Base-by-base conservation (phyloP, 2,113 vertebrate genomes). In the Heteronetta atricapilla region DNA sequence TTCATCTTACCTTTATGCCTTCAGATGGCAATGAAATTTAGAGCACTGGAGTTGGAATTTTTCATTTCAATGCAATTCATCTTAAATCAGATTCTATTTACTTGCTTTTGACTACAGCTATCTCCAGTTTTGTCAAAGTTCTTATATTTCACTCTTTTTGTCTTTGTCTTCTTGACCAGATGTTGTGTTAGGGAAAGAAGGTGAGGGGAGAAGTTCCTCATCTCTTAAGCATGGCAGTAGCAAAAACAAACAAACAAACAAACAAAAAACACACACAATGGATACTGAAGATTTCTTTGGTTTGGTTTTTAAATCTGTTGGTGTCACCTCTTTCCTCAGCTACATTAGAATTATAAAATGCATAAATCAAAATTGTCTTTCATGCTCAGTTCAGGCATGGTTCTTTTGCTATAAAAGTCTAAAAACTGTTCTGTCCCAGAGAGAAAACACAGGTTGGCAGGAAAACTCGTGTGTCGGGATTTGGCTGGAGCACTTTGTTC, bases 171-270 rank as follows among this genome's bases (percentile, higher is more conserved):
- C 62, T 55, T 40, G 20, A 93, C 34, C 1, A 34, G 8, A 25
- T 29, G 16, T 40, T 22, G 3, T 15, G 4, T 60, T 34, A 62
- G 42, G 26, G 28, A 69, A 44, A 63, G 13, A 78, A 56, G 8
- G 7, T 5, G 1, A 22, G 4, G 6, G 3, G 3, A 53, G 17
- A 53, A 38, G 4, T 20, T 78, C 29, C 6, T 18, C 64, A 62
- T 83, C 77, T 63, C 20, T 34, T 40, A 73, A 46, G 19, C 13
- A 13, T 42, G 5, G 3, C 55, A 70, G 28, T 26, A 72, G 13
- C 11, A 70, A 91, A 62, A 10, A 55, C n/a, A n/a, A n/a, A n/a
- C n/a, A n/a, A n/a, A n/a, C n/a, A n/a, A n/a, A n/a, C n/a, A n/a
- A n/a, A n/a, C n/a, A n/a, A 33, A 36, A 38, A 38, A 38, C 9